Percentiles rank a stretch among this genome's conserved stretches.
These are phyloP conservation scores for Lepidostoma basale DNA, from an alignment of 1,140 invertebrate genomes.

Conservation along the genomic window DNA sequence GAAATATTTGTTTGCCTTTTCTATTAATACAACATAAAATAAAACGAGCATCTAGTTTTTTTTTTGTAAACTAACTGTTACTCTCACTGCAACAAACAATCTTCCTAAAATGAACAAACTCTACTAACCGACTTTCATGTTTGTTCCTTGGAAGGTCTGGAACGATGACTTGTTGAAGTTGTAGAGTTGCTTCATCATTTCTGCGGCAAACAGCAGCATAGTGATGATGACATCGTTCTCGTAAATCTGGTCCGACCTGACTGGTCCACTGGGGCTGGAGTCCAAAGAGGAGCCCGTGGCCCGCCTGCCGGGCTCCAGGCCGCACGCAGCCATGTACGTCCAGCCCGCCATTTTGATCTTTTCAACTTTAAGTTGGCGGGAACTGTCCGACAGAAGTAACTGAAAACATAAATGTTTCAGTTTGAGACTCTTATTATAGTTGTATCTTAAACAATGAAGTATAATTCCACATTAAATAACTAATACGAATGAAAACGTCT, in stretches of 20 bases:
- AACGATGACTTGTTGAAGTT: constrained; percentile 58
- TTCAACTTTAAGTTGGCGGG: constrained; percentile 64
- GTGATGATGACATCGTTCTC: constrained; percentile 53
- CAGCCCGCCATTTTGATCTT: constrained; percentile 94
- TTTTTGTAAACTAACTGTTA: too few species aligned
- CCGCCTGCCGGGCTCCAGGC: constrained; percentile 73
- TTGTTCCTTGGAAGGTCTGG: constrained; percentile 57
- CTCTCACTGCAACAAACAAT: too few species aligned
- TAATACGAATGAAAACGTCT: too few species aligned
- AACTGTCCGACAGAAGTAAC: constrained; percentile 29
- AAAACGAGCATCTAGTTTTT: too few species aligned
- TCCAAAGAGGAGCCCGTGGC: constrained; percentile 63
- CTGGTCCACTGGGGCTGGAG: constrained; percentile 29
- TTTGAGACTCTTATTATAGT: too few species aligned
- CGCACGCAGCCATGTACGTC: constrained; percentile 94
- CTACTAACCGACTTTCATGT: constrained; percentile 66
- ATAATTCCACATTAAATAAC: too few species aligned
- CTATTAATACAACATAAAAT: too few species aligned
- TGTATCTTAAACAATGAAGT: too few species aligned
- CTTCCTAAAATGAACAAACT: too few species aligned
- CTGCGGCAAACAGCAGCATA: constrained; percentile 60
- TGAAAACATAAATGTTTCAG: too few species aligned
- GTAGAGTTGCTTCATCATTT: constrained; percentile 61
- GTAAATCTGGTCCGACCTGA: constrained; percentile 49
- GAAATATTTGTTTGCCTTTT: too few species aligned